phyloP scores from a whole-genome alignment of 2,888 invertebrate species.

The Phytoseiulus persimilis region DNA sequence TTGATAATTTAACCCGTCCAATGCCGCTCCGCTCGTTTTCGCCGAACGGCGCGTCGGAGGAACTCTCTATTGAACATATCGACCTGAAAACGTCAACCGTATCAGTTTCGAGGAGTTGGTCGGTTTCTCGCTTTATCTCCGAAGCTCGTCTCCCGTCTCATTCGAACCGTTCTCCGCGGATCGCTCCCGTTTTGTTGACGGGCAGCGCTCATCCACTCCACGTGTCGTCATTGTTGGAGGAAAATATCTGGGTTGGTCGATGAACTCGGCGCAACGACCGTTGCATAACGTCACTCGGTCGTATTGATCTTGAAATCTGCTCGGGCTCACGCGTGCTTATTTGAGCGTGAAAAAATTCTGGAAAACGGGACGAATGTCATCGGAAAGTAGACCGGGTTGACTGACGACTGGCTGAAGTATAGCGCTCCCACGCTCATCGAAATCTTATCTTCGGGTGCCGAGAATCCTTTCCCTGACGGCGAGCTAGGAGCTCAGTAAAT shows the following conservation, averaged over 20 bases:
- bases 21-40: neutral
- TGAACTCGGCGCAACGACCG: neutral
- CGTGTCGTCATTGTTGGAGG: neutral
- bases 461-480: neutral
- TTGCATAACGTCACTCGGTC: neutral
- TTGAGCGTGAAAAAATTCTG: neutral
- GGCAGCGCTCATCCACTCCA: neutral
- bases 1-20: neutral
- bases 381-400: neutral
- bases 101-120: neutral
- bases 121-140: neutral
- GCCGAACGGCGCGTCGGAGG: neutral
- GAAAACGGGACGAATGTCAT: neutral
- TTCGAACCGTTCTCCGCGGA: neutral
- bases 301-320: neutral
- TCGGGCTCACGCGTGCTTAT: neutral
- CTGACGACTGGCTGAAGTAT: too few species aligned
- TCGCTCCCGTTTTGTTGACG: neutral
- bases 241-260: neutral
- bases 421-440: too few species aligned
- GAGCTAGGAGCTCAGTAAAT: neutral
- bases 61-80: neutral
- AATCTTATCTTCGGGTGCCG: neutral
- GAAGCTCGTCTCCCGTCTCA: neutral
- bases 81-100: neutral